phyloP scores from a whole-genome alignment of 2,888 invertebrate species.

The Dolichomitus sp. region DNA sequence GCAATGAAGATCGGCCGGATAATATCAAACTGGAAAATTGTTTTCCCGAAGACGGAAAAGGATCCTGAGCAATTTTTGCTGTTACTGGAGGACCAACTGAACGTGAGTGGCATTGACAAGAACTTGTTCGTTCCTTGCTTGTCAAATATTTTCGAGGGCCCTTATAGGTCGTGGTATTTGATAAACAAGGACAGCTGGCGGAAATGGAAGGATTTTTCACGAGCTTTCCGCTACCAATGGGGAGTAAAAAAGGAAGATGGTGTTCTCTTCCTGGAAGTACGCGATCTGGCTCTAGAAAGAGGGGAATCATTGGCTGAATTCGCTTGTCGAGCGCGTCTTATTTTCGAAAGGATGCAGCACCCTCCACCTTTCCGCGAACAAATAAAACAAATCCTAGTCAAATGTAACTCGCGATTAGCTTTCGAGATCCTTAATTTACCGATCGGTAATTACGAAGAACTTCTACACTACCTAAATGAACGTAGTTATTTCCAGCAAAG shows the following conservation, averaged over 20 bases:
- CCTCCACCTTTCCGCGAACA: conserved; percentile 52
- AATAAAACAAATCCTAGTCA: conserved; percentile 50
- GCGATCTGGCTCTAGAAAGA: conserved; percentile 35
- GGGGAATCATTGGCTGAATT: conserved; percentile 57
- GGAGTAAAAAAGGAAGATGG: conserved; percentile 53
- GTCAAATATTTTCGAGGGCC: conserved; percentile 57
- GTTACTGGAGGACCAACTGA: conserved; percentile 47
- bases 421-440: conserved; percentile 48
- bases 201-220: conserved; percentile 46
- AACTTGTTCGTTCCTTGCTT: conserved; percentile 55
- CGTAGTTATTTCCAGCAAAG: conserved; percentile 37
- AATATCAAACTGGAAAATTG: conserved; percentile 53
- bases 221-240: conserved; percentile 59
- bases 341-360: conserved; percentile 55
- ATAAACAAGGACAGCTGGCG: conserved; percentile 49
- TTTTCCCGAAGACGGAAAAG: conserved; percentile 50
- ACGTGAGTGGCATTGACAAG: conserved; percentile 44
- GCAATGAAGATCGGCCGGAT: conserved; percentile 56
- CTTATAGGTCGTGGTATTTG: conserved; percentile 52
- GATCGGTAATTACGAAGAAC: conserved; percentile 30
- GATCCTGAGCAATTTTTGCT: conserved; percentile 56
- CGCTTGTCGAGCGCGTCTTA: conserved; percentile 45
- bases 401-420: conserved; percentile 53
- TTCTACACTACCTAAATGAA: conserved; percentile 51
- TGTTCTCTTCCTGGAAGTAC: conserved; percentile 42